A percentile compares a stretch with the other conserved stretches of the same genome.
These are phyloP conservation scores for Muscina levida DNA, from an alignment of 2,888 invertebrate species.

Conservation along the genomic window DNA sequence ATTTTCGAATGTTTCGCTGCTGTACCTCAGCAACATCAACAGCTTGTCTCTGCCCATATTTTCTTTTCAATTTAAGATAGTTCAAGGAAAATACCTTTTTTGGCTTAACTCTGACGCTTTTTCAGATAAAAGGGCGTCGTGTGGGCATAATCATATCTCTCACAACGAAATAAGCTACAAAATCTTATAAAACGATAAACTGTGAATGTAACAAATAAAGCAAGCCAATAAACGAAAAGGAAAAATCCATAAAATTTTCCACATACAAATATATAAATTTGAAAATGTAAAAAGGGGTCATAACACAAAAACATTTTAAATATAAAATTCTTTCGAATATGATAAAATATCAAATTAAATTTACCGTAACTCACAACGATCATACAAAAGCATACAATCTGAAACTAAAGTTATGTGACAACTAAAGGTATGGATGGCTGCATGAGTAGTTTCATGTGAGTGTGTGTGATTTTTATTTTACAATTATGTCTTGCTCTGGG, in stretches of 20 bases:
- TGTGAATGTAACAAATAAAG: too few species aligned
- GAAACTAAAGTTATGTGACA: too few species aligned
- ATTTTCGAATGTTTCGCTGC: background rate
- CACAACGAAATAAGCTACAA: background rate
- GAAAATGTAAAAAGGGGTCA: too few species aligned
- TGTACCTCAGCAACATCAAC: too few species aligned
- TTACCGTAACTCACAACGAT: background rate
- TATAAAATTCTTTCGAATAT: too few species aligned
- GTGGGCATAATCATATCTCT: slow-evolving; percentile 41
- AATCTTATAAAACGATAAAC: background rate
- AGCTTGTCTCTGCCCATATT: background rate
- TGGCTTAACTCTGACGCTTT: background rate
- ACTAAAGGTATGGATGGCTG: too few species aligned
- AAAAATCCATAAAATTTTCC: too few species aligned
- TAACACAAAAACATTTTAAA: too few species aligned
- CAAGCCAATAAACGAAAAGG: too few species aligned
- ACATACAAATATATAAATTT: too few species aligned
- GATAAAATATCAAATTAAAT: too few species aligned
- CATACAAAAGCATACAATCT: background rate
- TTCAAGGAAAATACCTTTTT: slow-evolving; percentile 39
- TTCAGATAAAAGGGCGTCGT: slow-evolving; percentile 35
- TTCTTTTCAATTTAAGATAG: slow-evolving; percentile 40
- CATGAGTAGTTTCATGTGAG: too few species aligned
- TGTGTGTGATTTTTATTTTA: background rate
- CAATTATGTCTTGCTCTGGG: background rate